Evolutionary conservation across 2,888 invertebrate genomes (phyloP).

Genomic region (Ectobius pallidus): DNA sequence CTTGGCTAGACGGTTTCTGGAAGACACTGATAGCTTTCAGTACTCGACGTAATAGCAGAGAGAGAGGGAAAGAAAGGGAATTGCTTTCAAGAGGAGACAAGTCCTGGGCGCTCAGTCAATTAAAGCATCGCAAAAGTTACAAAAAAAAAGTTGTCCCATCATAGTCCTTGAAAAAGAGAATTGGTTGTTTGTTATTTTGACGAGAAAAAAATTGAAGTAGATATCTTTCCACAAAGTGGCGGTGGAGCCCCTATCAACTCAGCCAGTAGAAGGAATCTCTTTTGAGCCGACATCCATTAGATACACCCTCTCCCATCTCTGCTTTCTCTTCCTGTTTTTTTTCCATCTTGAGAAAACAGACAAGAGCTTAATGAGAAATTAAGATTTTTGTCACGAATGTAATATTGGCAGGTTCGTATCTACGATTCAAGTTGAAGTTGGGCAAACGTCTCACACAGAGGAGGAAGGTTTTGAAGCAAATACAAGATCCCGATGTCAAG

Average conservation of each 20-base stretch:
- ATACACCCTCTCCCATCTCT: background rate
- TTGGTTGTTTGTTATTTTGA: background rate
- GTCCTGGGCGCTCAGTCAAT: background rate
- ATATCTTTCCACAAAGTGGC: background rate
- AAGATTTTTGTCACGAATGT: conserved; percentile 2
- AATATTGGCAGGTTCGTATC: too few relatives aligned
- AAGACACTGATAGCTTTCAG: too few relatives aligned
- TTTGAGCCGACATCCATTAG: conserved; percentile 22
- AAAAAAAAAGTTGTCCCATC: background rate
- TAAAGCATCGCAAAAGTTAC: background rate
- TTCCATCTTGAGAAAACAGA: background rate
- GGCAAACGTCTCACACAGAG: too few relatives aligned
- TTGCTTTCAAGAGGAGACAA: background rate
- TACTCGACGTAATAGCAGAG: too few relatives aligned
- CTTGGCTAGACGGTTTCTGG: too few relatives aligned
- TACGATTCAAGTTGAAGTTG: too few relatives aligned
- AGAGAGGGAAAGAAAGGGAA: too few relatives aligned
- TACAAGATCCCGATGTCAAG: too few relatives aligned
- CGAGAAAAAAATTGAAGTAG: background rate
- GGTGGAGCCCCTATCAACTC: conserved; percentile 10
- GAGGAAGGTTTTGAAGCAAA: too few relatives aligned
- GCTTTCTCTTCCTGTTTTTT: background rate
- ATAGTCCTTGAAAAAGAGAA: background rate
- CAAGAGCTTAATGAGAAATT: conserved; percentile 15
- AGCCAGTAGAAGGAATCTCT: conserved; percentile 1